Percentiles rank a stretch among this genome's conserved stretches.
phyloP scores from a whole-genome alignment of 2,797 vertebrate genomes.

The Siniperca undulata region DNA sequence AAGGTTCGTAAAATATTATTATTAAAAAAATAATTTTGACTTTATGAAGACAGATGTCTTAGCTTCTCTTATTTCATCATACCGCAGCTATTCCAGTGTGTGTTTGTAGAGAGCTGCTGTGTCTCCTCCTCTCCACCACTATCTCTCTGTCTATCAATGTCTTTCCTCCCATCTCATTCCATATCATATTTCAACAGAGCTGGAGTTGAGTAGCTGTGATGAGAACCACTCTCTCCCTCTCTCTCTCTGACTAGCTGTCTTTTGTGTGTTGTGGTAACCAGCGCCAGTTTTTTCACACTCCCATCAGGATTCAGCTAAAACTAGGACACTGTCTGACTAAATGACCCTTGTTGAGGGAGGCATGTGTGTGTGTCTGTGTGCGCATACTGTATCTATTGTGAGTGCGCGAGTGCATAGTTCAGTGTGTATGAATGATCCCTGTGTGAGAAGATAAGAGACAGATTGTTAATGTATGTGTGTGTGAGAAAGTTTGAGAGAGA shows the following conservation, averaged over 20 bases:
- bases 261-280: conserved; percentile 39
- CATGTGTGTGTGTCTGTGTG: conserved; percentile 29
- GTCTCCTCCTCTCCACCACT: conserved; percentile 8
- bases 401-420: conserved; percentile 10
- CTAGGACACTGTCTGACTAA: conserved; percentile 66
- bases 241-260: conserved; percentile 27
- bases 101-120: background rate
- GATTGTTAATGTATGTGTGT: conserved; percentile 25
- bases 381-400: conserved; percentile 16
- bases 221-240: conserved; percentile 17
- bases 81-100: conserved; percentile 6
- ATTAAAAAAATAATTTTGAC: background rate
- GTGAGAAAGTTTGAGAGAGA: conserved; percentile 7
- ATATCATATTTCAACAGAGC: conserved; percentile 52
- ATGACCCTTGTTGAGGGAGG: conserved; percentile 52
- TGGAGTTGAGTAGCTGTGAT: conserved; percentile 38
- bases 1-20: conserved; percentile 15
- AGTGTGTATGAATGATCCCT: conserved; percentile 37
- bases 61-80: conserved; percentile 11
- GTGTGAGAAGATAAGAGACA: conserved; percentile 26
- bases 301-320: conserved; percentile 55
- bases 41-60: conserved; percentile 31
- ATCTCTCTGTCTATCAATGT: conserved; percentile 19
- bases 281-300: conserved; percentile 25
- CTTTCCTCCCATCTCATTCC: conserved; percentile 30